phyloP scores from a whole-genome alignment of 2,113 vertebrate species.

The Perognathus longimembris region DNA sequence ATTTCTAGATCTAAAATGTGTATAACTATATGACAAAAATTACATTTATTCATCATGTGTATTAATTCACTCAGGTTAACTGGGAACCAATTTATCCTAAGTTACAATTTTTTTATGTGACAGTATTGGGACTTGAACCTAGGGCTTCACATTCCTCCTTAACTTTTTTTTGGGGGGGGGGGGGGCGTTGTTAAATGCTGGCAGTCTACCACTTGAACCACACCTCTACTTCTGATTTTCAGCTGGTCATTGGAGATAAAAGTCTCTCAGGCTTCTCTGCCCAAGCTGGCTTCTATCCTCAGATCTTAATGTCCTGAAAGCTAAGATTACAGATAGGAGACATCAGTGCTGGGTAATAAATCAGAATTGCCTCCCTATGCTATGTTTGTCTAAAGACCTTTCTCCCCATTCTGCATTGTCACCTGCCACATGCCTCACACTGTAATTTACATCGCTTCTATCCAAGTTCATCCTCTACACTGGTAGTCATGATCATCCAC shows the following conservation, averaged over 20 bases:
- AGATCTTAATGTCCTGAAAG: too few relatives aligned
- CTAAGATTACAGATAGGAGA: too few relatives aligned
- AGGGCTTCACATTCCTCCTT: too few relatives aligned
- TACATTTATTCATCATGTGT: neutral
- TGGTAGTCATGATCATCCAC: neutral
- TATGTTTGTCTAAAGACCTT: neutral
- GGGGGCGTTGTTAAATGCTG: too few relatives aligned
- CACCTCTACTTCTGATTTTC: too few relatives aligned
- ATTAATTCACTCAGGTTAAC: constrained; percentile 27
- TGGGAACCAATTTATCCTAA: neutral
- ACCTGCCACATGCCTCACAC: neutral
- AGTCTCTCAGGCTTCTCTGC: too few relatives aligned
- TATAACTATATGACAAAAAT: neutral
- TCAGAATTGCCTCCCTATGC: neutral
- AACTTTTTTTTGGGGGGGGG: too few relatives aligned
- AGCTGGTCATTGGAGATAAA: too few relatives aligned
- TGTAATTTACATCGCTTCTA: neutral
- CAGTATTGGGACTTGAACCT: too few relatives aligned
- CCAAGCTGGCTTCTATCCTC: too few relatives aligned
- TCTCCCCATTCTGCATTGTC: neutral
- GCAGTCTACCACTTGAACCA: too few relatives aligned
- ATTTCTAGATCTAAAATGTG: constrained; percentile 38
- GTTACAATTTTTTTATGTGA: neutral
- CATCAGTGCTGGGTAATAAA: too few relatives aligned
- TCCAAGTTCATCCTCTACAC: neutral